These are phyloP conservation scores for Simalia tracyae DNA, from an alignment of 2,797 vertebrate species.

Conservation along the genomic window DNA sequence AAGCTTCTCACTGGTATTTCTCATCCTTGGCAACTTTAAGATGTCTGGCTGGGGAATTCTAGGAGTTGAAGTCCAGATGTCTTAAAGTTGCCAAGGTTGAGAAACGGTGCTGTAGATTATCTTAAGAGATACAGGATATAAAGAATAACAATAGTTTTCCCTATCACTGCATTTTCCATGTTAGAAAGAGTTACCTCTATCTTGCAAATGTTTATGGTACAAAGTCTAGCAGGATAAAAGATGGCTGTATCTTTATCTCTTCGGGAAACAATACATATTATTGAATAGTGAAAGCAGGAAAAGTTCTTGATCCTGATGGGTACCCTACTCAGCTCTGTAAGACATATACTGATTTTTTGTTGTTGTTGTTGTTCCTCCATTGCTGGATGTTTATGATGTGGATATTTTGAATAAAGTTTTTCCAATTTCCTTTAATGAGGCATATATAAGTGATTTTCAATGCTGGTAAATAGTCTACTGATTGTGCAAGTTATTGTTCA, in stretches of 20 bases:
- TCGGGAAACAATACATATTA: background rate
- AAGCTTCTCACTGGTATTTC: background rate
- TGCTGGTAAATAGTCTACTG: background rate
- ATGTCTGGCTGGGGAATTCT: too few relatives aligned
- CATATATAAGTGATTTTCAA: background rate
- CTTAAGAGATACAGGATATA: background rate
- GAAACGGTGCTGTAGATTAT: background rate
- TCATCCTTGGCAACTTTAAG: too few relatives aligned
- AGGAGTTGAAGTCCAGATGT: too few relatives aligned
- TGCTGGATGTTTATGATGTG: background rate
- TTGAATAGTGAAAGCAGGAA: background rate
- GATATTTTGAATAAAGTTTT: background rate
- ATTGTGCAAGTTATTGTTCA: background rate
- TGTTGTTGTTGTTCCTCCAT: background rate
- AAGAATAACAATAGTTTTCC: background rate
- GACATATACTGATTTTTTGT: background rate
- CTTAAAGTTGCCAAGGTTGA: too few relatives aligned
- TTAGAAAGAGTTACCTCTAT: background rate
- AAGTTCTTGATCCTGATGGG: background rate
- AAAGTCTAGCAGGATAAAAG: background rate
- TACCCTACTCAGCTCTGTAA: background rate
- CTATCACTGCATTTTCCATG: background rate
- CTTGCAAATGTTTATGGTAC: background rate
- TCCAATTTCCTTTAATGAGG: background rate
- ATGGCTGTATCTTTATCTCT: background rate